Conservation (phyloP, 2,113 vertebrate genomes). For the Salvelinus fontinalis region DNA sequence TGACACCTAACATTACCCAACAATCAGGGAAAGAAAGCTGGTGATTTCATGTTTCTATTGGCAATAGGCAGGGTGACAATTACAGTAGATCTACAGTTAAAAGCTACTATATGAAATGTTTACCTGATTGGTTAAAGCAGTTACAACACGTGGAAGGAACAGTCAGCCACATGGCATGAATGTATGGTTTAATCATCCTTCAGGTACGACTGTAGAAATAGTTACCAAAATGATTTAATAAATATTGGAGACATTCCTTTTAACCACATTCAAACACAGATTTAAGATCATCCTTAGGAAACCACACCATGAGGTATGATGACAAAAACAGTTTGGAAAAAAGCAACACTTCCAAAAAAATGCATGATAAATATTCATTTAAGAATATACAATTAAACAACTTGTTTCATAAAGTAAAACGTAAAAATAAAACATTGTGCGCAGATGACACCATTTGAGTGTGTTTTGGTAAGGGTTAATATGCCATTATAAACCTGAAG, state of each 20-base stretch:
- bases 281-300: constrained; percentile 25
- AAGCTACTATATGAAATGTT: neutral
- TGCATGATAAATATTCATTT: constrained; percentile 33
- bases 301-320: constrained; percentile 40
- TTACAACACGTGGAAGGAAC: constrained; percentile 30
- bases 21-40: no score
- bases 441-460: constrained; percentile 42
- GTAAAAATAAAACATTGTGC: constrained; percentile 55
- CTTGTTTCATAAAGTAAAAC: constrained; percentile 33
- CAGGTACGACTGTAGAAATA: constrained; percentile 24
- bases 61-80: no score
- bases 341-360: constrained; percentile 36
- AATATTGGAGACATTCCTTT: constrained; percentile 47
- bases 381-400: constrained; percentile 54
- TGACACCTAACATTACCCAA: no score
- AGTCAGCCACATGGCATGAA: constrained; percentile 27
- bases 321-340: constrained; percentile 32
- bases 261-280: constrained; percentile 47
- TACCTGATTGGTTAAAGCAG: neutral
- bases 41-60: no score
- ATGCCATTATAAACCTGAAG: constrained; percentile 44
- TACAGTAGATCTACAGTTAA: no score
- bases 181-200: constrained; percentile 30
- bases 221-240: constrained; percentile 21
- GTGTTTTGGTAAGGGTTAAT: constrained; percentile 46